Conservation (phyloP, 2,888 invertebrate species). For the Papilio protenor region DNA sequence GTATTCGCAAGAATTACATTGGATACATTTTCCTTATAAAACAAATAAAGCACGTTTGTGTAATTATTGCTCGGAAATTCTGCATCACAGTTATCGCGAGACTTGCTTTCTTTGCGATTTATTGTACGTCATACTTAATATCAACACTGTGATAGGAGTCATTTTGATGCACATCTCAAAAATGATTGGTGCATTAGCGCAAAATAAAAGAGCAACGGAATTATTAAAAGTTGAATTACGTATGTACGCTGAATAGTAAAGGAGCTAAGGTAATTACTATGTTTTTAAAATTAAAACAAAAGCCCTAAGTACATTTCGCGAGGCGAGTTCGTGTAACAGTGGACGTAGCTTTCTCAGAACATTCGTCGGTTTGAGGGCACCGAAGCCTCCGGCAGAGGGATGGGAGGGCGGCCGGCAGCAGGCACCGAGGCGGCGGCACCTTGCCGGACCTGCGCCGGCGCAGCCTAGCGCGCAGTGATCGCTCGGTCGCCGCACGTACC, state of each 20-base stretch:
- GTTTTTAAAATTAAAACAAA: neutral
- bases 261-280: neutral
- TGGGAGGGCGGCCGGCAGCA: conserved; percentile 49
- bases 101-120: too few relatives aligned
- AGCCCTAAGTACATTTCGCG: neutral
- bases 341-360: conserved; percentile 31
- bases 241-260: neutral
- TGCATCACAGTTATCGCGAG: too few relatives aligned
- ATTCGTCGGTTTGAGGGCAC: conserved; percentile 48
- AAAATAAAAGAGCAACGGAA: too few relatives aligned
- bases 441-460: conserved; percentile 43
- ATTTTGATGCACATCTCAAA: too few relatives aligned
- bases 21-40: neutral
- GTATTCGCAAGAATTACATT: neutral
- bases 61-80: too few relatives aligned
- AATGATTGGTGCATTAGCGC: too few relatives aligned
- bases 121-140: too few relatives aligned
- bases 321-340: conserved; percentile 4
- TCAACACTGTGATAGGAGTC: too few relatives aligned
- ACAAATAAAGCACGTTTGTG: too few relatives aligned
- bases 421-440: conserved; percentile 55
- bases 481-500: conserved; percentile 71
- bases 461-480: conserved; percentile 62
- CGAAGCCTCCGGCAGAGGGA: conserved; percentile 64
- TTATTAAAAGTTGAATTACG: neutral